Conservation (phyloP, 2,888 invertebrate genomes). For the Corbicula japonica region DNA sequence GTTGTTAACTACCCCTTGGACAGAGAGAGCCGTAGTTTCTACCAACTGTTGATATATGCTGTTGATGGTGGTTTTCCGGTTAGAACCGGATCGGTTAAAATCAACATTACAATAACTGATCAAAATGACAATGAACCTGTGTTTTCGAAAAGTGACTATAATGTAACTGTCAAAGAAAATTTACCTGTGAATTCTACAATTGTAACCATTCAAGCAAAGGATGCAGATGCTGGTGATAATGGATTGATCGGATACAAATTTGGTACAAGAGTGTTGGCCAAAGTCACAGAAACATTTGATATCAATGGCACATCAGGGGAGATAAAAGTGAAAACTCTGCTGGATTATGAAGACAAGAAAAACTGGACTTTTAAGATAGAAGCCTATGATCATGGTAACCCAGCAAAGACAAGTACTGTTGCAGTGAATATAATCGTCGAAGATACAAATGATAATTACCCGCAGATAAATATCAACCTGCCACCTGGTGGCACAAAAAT, state of each 20-base stretch:
- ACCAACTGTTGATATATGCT: slow-evolving; percentile 78
- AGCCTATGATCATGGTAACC: slow-evolving; percentile 75
- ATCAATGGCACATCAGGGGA: slow-evolving; percentile 95
- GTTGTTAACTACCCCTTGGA: slow-evolving; percentile 78
- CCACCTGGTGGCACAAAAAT: slow-evolving; percentile 91
- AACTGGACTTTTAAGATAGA: slow-evolving; percentile 91
- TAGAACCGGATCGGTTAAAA: slow-evolving; percentile 74
- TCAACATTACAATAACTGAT: slow-evolving; percentile 81
- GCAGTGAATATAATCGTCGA: slow-evolving; percentile 87
- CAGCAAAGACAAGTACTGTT: slow-evolving; percentile 87
- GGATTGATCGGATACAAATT: slow-evolving; percentile 88
- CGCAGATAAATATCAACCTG: slow-evolving; percentile 93
- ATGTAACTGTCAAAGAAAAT: slow-evolving; percentile 76
- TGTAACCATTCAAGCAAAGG: slow-evolving; percentile 91
- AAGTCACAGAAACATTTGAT: slow-evolving; percentile 73
- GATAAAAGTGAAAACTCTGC: slow-evolving; percentile 91
- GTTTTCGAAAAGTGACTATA: slow-evolving; percentile 73
- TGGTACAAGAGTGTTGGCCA: slow-evolving; percentile 70
- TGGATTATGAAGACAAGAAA: slow-evolving; percentile 93
- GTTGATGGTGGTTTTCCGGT: slow-evolving; percentile 79
- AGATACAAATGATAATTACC: slow-evolving; percentile 95
- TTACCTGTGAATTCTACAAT: slow-evolving; percentile 69
- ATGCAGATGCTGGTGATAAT: slow-evolving; percentile 94
- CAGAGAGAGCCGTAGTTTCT: slow-evolving; percentile 77
- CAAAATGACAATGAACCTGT: slow-evolving; percentile 79